Conservation (phyloP, 2,797 vertebrate species). For the Furcifer pardalis region DNA sequence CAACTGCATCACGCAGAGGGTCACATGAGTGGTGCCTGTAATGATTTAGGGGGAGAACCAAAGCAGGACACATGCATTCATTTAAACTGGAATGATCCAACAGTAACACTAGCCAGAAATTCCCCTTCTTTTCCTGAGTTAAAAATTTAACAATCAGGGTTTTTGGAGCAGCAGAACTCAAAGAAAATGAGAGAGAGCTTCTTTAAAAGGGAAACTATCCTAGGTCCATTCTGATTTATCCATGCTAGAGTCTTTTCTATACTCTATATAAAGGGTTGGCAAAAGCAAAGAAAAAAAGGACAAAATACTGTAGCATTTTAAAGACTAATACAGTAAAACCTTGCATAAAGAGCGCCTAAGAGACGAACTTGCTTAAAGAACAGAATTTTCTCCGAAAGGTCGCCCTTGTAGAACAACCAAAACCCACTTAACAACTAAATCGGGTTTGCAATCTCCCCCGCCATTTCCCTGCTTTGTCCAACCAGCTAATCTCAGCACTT, state of each 20-base stretch:
- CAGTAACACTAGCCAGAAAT: background rate
- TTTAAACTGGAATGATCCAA: background rate
- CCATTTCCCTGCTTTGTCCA: too few relatives aligned
- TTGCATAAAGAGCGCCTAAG: too few relatives aligned
- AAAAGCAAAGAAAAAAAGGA: too few relatives aligned
- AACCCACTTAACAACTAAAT: too few relatives aligned
- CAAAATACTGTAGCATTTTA: too few relatives aligned
- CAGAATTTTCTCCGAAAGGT: too few relatives aligned
- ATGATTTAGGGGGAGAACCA: conserved; percentile 22
- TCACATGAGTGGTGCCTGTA: background rate
- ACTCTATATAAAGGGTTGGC: background rate
- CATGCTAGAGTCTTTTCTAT: background rate
- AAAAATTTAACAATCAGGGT: background rate
- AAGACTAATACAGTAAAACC: too few relatives aligned
- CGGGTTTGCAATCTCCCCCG: too few relatives aligned
- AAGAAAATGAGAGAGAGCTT: background rate
- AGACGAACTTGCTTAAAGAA: too few relatives aligned
- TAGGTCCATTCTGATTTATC: background rate
- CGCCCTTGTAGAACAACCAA: too few relatives aligned
- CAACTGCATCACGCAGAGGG: conserved; percentile 26
- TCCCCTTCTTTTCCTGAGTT: background rate
- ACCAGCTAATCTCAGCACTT: too few relatives aligned
- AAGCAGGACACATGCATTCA: conserved; percentile 3
- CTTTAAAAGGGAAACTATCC: background rate
- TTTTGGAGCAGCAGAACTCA: background rate